These are phyloP conservation scores for Ernsta delagoae DNA, from an alignment of 2,888 invertebrate species.

Conservation along the genomic window DNA sequence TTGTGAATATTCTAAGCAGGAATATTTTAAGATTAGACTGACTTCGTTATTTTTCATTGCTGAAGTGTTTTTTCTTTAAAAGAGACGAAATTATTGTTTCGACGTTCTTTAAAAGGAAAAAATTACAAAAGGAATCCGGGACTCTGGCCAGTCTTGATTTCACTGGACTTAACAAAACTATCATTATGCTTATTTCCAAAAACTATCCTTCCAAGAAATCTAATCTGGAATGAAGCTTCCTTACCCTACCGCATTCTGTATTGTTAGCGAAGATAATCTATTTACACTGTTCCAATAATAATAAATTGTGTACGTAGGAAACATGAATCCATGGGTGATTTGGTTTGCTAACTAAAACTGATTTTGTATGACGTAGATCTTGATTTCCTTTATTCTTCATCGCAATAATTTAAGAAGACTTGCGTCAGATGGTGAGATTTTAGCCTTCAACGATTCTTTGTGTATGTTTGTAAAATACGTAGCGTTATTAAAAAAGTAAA, in stretches of 20 bases:
- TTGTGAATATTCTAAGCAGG: slow-evolving; percentile 11
- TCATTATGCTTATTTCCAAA: no score
- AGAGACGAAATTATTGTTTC: no score
- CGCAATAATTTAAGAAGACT: not conserved
- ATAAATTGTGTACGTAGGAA: not conserved
- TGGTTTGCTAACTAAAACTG: not conserved
- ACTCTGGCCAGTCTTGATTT: no score
- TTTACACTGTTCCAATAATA: not conserved
- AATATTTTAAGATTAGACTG: slow-evolving; percentile 11
- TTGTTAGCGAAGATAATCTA: not conserved
- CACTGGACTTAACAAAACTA: no score
- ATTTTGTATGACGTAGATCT: not conserved
- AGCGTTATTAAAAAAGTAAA: not conserved
- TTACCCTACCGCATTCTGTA: not conserved
- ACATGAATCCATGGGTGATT: not conserved
- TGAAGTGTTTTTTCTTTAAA: no score
- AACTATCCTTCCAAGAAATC: not conserved
- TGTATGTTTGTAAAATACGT: no score
- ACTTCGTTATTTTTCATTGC: slow-evolving; percentile 21
- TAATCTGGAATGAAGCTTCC: not conserved
- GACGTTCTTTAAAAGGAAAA: no score
- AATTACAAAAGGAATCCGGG: no score
- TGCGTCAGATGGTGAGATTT: not conserved
- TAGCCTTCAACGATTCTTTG: slow-evolving; percentile 1
- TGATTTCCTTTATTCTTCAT: not conserved